Conservation (phyloP, 2,888 invertebrate genomes). For the Oxytorus armatus region DNA sequence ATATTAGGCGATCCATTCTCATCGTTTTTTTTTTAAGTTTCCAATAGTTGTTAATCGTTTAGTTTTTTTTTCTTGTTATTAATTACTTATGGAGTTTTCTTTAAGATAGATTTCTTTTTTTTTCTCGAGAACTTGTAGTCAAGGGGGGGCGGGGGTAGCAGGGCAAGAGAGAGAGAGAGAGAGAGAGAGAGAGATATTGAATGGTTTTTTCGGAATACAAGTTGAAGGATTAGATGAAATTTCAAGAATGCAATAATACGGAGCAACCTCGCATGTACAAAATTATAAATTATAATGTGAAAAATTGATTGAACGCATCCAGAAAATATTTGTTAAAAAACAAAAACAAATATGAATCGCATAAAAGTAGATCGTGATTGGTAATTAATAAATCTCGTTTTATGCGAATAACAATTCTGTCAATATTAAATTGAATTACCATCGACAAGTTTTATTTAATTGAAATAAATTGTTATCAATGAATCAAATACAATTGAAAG, state of each 20-base stretch:
- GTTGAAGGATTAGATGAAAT: too few relatives aligned
- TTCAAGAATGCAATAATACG: too few relatives aligned
- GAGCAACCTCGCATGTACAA: not conserved
- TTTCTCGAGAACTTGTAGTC: constrained; percentile 82
- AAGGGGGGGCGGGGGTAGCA: constrained; percentile 76
- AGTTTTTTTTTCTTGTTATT: constrained; percentile 60
- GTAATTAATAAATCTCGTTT: too few relatives aligned
- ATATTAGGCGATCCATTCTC: constrained; percentile 76
- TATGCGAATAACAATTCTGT: too few relatives aligned
- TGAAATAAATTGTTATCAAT: too few relatives aligned
- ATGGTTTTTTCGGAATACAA: constrained; percentile 5
- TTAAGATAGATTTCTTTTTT: constrained; percentile 66
- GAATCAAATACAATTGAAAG: too few relatives aligned
- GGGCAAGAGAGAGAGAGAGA: too few relatives aligned
- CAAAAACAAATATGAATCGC: too few relatives aligned
- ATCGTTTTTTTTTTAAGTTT: constrained; percentile 63
- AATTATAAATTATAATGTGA: not conserved
- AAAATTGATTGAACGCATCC: not conserved
- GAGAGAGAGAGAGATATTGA: too few relatives aligned
- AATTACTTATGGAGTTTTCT: constrained; percentile 63
- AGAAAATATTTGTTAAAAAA: not conserved
- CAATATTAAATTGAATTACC: too few relatives aligned
- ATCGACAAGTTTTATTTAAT: too few relatives aligned
- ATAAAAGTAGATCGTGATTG: too few relatives aligned
- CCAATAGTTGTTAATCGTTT: constrained; percentile 71